Conservation (phyloP, 2,888 invertebrate species). For the Venustoraphidia nigricollis region DNA sequence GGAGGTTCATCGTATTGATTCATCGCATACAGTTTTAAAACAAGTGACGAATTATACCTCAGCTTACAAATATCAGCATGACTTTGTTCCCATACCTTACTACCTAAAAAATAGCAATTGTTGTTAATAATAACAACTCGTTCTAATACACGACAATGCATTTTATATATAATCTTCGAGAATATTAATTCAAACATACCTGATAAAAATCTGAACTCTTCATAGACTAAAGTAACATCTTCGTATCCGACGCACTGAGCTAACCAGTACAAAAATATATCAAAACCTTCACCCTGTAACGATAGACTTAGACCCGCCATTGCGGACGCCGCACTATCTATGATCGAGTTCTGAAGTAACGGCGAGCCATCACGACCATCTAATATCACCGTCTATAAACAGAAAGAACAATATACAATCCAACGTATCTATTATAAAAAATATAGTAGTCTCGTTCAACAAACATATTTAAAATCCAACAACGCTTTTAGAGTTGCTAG, state of each 20-base stretch:
- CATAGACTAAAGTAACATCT: slow-evolving; percentile 30
- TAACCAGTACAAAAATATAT: slow-evolving; percentile 65
- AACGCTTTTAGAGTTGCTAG: too few species aligned
- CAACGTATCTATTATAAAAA: slow-evolving; percentile 39
- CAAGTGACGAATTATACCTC: slow-evolving; percentile 51
- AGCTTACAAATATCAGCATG: slow-evolving; percentile 47
- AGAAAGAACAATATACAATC: not conserved
- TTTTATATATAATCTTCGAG: too few species aligned
- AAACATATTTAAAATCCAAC: slow-evolving; percentile 24
- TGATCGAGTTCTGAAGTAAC: slow-evolving; percentile 37
- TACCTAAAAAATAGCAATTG: slow-evolving; percentile 8
- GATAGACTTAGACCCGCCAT: slow-evolving; percentile 40
- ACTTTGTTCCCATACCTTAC: slow-evolving; percentile 7
- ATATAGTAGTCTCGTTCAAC: slow-evolving; percentile 39
- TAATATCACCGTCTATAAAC: slow-evolving; percentile 32
- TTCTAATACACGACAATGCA: not conserved
- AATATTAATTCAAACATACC: slow-evolving; percentile 11
- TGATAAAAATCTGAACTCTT: slow-evolving; percentile 16
- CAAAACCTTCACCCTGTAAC: slow-evolving; percentile 48
- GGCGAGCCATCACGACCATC: slow-evolving; percentile 46
- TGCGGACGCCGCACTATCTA: slow-evolving; percentile 43
- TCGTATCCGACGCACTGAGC: slow-evolving; percentile 42
- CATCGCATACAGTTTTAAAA: slow-evolving; percentile 48
- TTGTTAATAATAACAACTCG: not conserved
- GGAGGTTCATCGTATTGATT: slow-evolving; percentile 50